Evolutionary conservation across 2,113 vertebrate genomes (phyloP).

Genomic region (Ibidorhyncha struthersii): DNA sequence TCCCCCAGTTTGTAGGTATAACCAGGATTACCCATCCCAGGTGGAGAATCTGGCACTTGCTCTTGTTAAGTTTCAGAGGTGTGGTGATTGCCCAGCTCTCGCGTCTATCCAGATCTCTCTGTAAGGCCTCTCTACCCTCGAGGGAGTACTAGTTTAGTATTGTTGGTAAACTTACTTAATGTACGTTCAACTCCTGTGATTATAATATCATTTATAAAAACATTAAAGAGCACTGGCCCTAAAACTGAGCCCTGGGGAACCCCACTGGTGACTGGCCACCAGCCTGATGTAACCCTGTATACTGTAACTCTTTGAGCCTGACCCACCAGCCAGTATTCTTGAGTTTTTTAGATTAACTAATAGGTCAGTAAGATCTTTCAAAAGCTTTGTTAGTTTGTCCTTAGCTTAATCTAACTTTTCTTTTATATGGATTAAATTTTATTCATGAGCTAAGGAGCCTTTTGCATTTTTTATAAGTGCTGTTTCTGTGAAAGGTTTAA

Average conservation of each 20-base stretch:
- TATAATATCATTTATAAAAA: neutral
- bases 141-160: neutral
- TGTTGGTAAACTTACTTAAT: neutral
- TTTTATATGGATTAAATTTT: neutral
- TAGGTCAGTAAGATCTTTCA: neutral
- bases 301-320: neutral
- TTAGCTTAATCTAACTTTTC: neutral
- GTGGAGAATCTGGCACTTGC: neutral
- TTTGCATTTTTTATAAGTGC: neutral
- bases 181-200: neutral
- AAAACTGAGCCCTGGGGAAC: neutral
- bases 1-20: rapidly evolving
- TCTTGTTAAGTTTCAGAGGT: neutral
- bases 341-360: neutral
- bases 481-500: neutral
- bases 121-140: neutral
- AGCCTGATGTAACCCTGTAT: neutral
- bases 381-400: neutral
- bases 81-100: neutral
- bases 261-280: neutral
- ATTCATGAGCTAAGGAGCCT: neutral
- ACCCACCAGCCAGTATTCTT: neutral
- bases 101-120: neutral
- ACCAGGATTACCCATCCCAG: neutral
- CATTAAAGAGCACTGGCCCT: neutral